phyloP scores from a whole-genome alignment of 2,113 vertebrate species.

The Catharus fuscescens region DNA sequence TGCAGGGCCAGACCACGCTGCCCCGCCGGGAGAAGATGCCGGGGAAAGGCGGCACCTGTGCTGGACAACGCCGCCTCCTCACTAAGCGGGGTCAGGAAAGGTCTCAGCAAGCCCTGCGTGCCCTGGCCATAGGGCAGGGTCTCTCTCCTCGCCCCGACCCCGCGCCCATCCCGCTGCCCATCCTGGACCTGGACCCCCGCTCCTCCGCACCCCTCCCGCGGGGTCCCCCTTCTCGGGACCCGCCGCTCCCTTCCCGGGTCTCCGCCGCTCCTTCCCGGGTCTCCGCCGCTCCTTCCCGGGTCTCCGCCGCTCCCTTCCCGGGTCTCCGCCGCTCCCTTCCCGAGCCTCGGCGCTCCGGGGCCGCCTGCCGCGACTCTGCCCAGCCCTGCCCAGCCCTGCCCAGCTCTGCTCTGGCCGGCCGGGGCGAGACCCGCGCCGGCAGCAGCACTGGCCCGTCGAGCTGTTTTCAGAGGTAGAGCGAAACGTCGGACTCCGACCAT shows the following conservation, averaged over 20 bases:
- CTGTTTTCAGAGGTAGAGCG: fast-evolving
- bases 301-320: neutral
- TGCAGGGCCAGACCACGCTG: neutral
- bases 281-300: neutral
- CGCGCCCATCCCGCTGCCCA: neutral
- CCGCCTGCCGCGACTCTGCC: neutral
- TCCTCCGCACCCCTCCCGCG: neutral
- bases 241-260: no score
- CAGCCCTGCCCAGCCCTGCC: fast-evolving
- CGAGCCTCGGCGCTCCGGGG: neutral
- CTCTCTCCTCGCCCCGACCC: neutral
- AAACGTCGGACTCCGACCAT: fast-evolving
- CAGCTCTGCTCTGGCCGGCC: neutral
- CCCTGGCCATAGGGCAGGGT: neutral
- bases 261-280: no score
- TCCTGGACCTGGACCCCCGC: neutral
- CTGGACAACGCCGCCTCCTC: neutral
- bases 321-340: no score
- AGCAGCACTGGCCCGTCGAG: neutral
- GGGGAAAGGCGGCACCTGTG: neutral
- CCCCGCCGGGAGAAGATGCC: neutral
- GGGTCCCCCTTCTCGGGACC: neutral
- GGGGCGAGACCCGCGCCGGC: neutral
- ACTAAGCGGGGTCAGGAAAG: neutral
- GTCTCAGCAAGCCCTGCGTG: neutral